Conservation (phyloP, 2,888 invertebrate genomes). For the Petrolisthes cinctipes region DNA sequence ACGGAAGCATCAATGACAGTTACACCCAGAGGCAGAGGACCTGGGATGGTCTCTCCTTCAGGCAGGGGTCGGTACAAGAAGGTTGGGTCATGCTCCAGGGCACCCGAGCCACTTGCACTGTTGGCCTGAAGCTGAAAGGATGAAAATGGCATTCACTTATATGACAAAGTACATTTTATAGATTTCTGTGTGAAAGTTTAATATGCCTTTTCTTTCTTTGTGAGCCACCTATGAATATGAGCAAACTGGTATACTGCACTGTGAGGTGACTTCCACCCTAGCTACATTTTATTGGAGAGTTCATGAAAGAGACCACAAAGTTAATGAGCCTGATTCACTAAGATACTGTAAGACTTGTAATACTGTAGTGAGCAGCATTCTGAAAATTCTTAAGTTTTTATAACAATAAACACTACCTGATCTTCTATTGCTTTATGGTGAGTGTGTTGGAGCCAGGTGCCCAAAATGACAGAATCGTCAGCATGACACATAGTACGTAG, state of each 20-base stretch:
- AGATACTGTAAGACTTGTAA: no score
- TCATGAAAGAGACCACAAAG: no score
- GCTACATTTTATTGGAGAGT: no score
- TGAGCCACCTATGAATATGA: no score
- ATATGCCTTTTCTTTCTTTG: no score
- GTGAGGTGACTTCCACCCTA: no score
- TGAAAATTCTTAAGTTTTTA: no score
- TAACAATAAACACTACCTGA: conserved; percentile 77
- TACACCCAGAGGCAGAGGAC: conserved; percentile 91
- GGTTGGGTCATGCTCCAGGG: conserved; percentile 95
- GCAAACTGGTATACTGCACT: no score
- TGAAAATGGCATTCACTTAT: conserved; percentile 29
- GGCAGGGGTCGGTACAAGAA: conserved; percentile 81
- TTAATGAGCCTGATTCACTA: no score
- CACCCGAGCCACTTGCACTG: conserved; percentile 95
- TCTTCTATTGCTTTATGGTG: conserved; percentile 97
- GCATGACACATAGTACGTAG: conserved; percentile 86
- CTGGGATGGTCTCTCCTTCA: conserved; percentile 77
- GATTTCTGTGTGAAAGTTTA: no score
- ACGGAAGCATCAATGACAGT: conserved; percentile 97
- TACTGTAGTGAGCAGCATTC: no score
- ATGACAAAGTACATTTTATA: no score
- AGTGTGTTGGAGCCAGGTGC: conserved; percentile 95
- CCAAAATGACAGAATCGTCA: conserved; percentile 90
- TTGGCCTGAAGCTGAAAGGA: conserved; percentile 86